A percentile compares a stretch with the other conserved stretches of the same genome.
These are phyloP conservation scores for Urocitellus parryii DNA, from an alignment of 2,113 vertebrate genomes.

Conservation along the genomic window DNA sequence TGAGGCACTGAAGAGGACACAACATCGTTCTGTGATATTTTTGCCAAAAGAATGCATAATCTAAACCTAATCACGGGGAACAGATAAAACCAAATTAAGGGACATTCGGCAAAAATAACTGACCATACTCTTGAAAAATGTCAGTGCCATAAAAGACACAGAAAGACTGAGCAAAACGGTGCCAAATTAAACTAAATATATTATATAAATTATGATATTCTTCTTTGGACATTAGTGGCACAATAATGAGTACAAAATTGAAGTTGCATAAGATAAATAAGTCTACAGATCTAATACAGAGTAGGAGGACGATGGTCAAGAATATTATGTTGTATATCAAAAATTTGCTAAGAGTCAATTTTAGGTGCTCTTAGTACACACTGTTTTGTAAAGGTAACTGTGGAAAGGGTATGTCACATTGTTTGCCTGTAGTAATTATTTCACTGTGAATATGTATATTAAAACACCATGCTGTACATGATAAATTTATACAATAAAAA, in stretches of 20 bases:
- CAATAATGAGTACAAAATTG: not conserved
- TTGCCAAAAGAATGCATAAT: conserved; percentile 1
- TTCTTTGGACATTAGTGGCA: not conserved
- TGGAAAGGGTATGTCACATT: not conserved
- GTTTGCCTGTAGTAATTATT: not conserved
- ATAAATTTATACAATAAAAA: not conserved
- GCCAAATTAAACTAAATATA: not conserved
- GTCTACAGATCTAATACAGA: not conserved
- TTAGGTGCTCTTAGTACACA: not conserved
- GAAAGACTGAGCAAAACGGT: not conserved
- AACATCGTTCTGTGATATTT: not conserved
- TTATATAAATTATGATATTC: not conserved
- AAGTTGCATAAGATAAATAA: not conserved
- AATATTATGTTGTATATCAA: not conserved
- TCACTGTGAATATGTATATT: not conserved
- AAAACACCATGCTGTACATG: not conserved
- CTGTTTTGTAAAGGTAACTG: not conserved
- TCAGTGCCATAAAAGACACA: not conserved
- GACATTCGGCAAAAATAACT: not conserved
- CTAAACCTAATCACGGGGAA: not conserved
- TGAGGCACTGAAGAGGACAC: not conserved
- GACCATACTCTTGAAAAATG: not conserved
- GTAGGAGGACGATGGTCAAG: not conserved
- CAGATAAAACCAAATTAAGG: conserved; percentile 14
- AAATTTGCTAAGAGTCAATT: not conserved